Evolutionary conservation across 2,113 vertebrate species (phyloP).

Genomic region (Mirza zaza): DNA sequence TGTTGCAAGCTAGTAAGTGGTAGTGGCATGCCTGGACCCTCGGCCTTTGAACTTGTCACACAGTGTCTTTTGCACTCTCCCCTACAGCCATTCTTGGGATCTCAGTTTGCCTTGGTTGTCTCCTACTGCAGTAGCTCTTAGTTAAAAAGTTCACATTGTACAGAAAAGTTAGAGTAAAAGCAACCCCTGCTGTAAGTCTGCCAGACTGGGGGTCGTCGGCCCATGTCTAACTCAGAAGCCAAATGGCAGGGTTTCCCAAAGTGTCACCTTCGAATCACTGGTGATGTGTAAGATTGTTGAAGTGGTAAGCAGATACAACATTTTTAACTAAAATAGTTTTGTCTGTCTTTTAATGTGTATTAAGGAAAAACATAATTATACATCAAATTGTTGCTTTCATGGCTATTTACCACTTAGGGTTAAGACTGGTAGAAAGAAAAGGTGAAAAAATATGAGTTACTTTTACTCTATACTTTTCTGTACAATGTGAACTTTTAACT

Average conservation of each 20-base stretch:
- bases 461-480: conserved; percentile 7
- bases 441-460: not conserved
- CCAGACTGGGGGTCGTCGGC: not conserved
- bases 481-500: conserved; percentile 25
- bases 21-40: not conserved
- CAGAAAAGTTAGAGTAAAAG: not conserved
- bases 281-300: not conserved
- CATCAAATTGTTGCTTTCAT: not conserved
- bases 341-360: not conserved
- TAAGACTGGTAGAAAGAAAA: not conserved
- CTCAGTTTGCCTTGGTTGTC: not conserved
- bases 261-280: not conserved
- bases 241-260: not conserved
- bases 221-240: not conserved
- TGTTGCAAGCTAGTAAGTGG: not conserved
- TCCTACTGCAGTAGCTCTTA: not conserved
- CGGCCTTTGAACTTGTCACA: not conserved
- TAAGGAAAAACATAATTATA: not conserved
- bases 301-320: not conserved
- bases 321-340: not conserved
- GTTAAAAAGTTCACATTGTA: conserved; percentile 40
- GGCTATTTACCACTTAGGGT: not conserved
- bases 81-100: not conserved
- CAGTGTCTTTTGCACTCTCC: not conserved
- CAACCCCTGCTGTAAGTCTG: not conserved